These are phyloP conservation scores for Pteronotus mesoamericanus DNA, from an alignment of 2,797 vertebrate genomes.

Conservation along the genomic window DNA sequence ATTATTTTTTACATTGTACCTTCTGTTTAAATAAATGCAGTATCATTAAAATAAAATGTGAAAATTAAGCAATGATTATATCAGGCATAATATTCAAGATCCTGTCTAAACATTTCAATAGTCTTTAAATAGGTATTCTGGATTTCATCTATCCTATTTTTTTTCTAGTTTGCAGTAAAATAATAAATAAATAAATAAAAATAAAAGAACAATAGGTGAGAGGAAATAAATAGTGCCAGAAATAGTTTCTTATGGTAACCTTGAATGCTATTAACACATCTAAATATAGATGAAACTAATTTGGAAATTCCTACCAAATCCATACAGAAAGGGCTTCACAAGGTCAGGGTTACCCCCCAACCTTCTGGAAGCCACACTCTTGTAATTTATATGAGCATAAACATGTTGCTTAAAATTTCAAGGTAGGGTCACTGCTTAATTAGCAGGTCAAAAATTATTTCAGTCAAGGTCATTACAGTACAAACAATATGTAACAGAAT, in stretches of 20 bases:
- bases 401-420: constrained; percentile 38
- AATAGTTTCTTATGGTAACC: constrained; percentile 39
- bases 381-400: constrained; percentile 11
- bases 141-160: background rate
- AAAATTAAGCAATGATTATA: background rate
- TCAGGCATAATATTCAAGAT: background rate
- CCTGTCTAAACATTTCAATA: constrained; percentile 20
- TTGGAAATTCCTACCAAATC: constrained; percentile 56
- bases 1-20: background rate
- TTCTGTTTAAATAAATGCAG: background rate
- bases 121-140: background rate
- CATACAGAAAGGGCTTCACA: constrained; percentile 44
- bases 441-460: constrained; percentile 43
- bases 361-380: background rate
- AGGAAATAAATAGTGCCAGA: background rate
- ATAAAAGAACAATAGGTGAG: background rate
- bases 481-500: background rate
- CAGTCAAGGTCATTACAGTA: background rate
- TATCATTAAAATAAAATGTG: background rate
- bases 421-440: constrained; percentile 7
- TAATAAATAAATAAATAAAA: background rate
- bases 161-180: background rate
- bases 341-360: background rate
- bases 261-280: constrained; percentile 52
- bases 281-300: constrained; percentile 60